Evolutionary conservation across 1,140 invertebrate species (phyloP).

Genomic region (Lineus longissimus): DNA sequence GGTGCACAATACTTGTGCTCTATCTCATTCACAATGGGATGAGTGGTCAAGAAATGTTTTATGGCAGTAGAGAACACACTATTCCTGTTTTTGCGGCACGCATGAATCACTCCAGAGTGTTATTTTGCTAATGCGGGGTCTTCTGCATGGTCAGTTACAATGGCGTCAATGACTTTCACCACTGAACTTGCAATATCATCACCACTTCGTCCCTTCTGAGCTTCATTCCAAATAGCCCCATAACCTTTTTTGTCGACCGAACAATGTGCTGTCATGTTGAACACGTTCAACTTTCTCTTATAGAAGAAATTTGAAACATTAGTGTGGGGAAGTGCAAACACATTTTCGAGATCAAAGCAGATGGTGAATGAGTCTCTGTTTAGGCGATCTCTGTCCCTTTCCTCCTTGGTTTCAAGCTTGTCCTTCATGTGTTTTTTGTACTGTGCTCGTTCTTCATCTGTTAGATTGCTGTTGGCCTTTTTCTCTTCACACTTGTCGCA

Average conservation of each 20-base stretch:
- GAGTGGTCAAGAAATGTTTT: conserved; percentile 12
- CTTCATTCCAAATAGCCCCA: conserved; percentile 22
- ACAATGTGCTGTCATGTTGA: conserved; percentile 23
- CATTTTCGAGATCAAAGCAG: conserved; percentile 23
- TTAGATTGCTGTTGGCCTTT: not conserved
- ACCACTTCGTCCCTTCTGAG: conserved; percentile 16
- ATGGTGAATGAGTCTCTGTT: conserved; percentile 1
- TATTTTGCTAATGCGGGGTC: too few species aligned
- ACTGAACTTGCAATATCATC: conserved; percentile 29
- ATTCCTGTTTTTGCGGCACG: not conserved
- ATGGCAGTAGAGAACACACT: conserved; percentile 17
- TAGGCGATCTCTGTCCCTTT: conserved; percentile 14
- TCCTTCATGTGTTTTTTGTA: conserved; percentile 2
- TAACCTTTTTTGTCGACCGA: conserved; percentile 20
- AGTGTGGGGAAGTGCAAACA: conserved; percentile 12
- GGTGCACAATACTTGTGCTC: conserved; percentile 25
- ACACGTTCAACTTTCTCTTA: conserved; percentile 17
- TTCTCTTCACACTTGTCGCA: conserved; percentile 18
- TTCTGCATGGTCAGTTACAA: conserved; percentile 13
- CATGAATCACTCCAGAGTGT: too few species aligned
- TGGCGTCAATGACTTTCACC: conserved; percentile 15
- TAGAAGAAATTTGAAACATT: conserved; percentile 20
- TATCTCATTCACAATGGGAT: conserved; percentile 14
- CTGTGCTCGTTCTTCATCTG: not conserved
- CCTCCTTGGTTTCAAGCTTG: conserved; percentile 12